Percentiles rank a stretch among this genome's conserved stretches.
Conservation (phyloP, 2,113 vertebrate genomes). For the Pluvianellus socialis region DNA sequence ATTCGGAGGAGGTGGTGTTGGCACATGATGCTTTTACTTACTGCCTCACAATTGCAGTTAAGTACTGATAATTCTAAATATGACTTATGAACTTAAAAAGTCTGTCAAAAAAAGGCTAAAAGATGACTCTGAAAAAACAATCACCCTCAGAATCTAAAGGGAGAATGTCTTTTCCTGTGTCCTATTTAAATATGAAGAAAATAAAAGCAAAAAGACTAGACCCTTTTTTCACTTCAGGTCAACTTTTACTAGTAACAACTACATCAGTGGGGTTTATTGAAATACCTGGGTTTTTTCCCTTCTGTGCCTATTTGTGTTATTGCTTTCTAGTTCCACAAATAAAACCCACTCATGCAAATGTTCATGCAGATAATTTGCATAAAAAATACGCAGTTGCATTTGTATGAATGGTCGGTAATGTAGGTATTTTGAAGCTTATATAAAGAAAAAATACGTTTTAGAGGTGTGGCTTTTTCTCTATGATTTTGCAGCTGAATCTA, state of each 20-base stretch:
- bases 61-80: neutral
- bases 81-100: neutral
- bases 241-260: slow-evolving; percentile 18
- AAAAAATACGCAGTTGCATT: neutral
- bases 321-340: neutral
- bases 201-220: neutral
- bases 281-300: neutral
- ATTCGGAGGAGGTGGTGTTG: neutral
- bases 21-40: neutral
- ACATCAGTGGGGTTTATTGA: neutral
- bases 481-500: slow-evolving; percentile 80
- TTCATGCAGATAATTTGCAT: neutral
- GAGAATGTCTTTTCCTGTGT: neutral
- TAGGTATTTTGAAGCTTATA: neutral
- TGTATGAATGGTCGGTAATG: neutral
- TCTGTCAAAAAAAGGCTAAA: neutral
- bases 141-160: neutral
- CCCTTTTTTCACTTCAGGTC: slow-evolving; percentile 30
- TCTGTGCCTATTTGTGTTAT: neutral
- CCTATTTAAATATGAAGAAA: neutral
- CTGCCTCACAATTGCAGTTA: neutral
- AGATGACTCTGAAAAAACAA: neutral
- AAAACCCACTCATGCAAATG: neutral
- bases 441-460: neutral
- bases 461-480: slow-evolving; percentile 44